These are phyloP conservation scores for Procavia capensis DNA, from an alignment of 2,113 vertebrate genomes.

Conservation along the genomic window DNA sequence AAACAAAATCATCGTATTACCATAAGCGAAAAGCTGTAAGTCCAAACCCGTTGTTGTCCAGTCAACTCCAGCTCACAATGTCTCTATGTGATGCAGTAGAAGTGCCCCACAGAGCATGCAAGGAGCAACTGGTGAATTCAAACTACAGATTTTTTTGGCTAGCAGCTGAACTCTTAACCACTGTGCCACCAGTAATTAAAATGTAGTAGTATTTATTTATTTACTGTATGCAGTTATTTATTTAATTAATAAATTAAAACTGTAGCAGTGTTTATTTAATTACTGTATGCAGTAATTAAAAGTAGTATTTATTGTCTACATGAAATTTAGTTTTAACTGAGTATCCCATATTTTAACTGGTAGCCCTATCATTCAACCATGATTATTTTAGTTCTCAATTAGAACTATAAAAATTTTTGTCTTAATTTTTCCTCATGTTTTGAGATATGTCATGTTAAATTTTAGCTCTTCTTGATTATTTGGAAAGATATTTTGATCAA, in stretches of 20 bases:
- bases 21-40: no score
- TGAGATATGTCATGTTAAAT: not conserved
- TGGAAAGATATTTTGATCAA: not conserved
- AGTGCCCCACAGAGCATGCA: no score
- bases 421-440: not conserved
- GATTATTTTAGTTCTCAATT: not conserved
- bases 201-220: no score
- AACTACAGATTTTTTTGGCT: no score
- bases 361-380: not conserved
- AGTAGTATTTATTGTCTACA: not conserved
- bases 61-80: no score
- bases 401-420: not conserved
- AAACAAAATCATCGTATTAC: not conserved
- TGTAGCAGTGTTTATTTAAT: no score
- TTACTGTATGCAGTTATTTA: no score
- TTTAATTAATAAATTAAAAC: no score
- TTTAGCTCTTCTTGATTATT: constrained; percentile 38
- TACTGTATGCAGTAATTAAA: not conserved
- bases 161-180: no score
- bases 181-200: not conserved
- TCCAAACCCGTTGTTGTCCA: no score
- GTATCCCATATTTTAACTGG: not conserved
- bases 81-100: no score
- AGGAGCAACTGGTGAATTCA: no score
- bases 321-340: not conserved